Evolutionary conservation across 2,797 vertebrate species (phyloP).

Genomic region (Diplodus puntazzo): DNA sequence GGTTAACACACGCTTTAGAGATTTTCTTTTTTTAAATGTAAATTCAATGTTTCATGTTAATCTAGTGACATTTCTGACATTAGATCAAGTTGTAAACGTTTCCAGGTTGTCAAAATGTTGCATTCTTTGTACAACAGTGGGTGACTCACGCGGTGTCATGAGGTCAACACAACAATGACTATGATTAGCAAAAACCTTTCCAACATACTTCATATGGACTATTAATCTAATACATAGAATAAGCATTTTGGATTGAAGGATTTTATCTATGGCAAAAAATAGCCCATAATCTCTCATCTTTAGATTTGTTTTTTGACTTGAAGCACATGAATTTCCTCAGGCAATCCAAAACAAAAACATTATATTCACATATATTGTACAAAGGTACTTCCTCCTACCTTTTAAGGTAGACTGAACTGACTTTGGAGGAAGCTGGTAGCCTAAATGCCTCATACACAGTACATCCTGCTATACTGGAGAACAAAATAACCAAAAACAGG

Average conservation of each 20-base stretch:
- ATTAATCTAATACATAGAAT: not conserved
- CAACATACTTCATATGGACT: not conserved
- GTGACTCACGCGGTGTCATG: not conserved
- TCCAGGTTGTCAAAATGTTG: not conserved
- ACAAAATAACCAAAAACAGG: conserved; percentile 12
- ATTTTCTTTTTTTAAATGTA: not conserved
- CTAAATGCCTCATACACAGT: not conserved
- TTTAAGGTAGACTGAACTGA: not conserved
- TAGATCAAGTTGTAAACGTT: too few relatives aligned
- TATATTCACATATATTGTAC: not conserved
- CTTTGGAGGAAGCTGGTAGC: conserved; percentile 1
- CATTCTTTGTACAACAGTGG: not conserved
- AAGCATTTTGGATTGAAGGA: not conserved
- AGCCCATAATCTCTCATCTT: not conserved
- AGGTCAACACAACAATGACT: not conserved
- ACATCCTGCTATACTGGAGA: conserved; percentile 11
- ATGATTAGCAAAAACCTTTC: not conserved
- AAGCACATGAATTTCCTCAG: not conserved
- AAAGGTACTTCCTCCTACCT: conserved; percentile 10
- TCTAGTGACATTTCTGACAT: not conserved
- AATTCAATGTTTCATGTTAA: not conserved
- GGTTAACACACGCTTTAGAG: too few relatives aligned
- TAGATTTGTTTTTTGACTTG: not conserved
- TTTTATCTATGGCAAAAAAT: conserved; percentile 9
- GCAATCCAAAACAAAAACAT: not conserved